Conservation (phyloP, 1,140 invertebrate species). For the Drosophila gunungcola region DNA sequence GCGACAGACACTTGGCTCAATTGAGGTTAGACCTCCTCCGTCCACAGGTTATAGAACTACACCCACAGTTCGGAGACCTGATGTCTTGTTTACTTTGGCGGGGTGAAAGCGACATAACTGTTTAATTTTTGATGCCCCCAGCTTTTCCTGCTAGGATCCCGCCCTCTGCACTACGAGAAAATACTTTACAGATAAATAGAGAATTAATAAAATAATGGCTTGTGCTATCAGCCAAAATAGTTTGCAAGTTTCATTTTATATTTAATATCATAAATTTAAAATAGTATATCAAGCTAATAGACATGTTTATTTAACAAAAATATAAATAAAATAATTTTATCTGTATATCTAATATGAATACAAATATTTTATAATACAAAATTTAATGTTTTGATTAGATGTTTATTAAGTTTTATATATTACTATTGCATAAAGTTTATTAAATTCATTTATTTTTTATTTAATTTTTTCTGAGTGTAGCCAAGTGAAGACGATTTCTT, state of each 20-base stretch:
- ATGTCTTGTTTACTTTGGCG: conserved; percentile 66
- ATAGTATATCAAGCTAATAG: too few relatives aligned
- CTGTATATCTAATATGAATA: too few relatives aligned
- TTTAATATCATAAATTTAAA: too few relatives aligned
- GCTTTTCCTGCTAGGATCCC: conserved; percentile 18
- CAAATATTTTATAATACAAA: too few relatives aligned
- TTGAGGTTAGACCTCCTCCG: conserved; percentile 45
- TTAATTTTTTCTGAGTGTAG: background rate
- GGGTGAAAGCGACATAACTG: conserved; percentile 64
- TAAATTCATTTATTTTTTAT: background rate
- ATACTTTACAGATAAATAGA: background rate
- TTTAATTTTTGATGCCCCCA: conserved; percentile 70
- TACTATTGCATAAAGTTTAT: too few relatives aligned
- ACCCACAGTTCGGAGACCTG: conserved; percentile 1
- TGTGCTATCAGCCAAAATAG: too few relatives aligned
- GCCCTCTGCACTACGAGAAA: background rate
- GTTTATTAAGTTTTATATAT: too few relatives aligned
- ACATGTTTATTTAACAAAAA: too few relatives aligned
- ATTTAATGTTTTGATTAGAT: too few relatives aligned
- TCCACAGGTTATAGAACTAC: conserved; percentile 1
- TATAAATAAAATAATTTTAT: too few relatives aligned
- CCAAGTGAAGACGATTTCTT: background rate
- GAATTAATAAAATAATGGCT: background rate
- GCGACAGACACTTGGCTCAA: conserved; percentile 55
- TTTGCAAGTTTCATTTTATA: too few relatives aligned